Base-by-base conservation (phyloP, 1,140 invertebrate genomes). In the Lysiphlebus fabarum region DNA sequence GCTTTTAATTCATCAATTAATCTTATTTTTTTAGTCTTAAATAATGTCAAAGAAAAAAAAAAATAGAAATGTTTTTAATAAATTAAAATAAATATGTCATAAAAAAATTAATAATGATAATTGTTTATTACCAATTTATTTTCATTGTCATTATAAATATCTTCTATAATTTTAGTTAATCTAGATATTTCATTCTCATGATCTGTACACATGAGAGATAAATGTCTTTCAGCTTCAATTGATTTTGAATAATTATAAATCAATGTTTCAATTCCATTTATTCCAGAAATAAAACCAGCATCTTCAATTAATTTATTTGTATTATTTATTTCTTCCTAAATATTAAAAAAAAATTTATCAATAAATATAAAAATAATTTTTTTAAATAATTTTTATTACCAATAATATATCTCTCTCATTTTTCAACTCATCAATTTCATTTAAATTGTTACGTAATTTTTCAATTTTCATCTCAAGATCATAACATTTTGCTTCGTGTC, bases 131-230 rank as follows among this genome's bases (percentile, higher is more conserved):
- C 49, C 34, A 37, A 34, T 26, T 53, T 53, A 36, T 48, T 40
- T 2, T 60, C 36, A 48, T 48, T 38, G 34, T 58, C 41, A 11
- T 58, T 33, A 5, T 50, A 26, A 34, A 53, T 59, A 14, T 36
- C 47, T 12, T 51, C 10, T 6, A 58, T 60, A 34, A 55, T 55
- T 47, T 49, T 40, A 10, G 17, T 34, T 26, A 55, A 49, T 43
- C 40, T 45, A 14, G 40, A 14, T 26, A 55, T 55, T 48, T 60
- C 58, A 4, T 55, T 44, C 8, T 55, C 58, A 7, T 42, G 43
- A 4, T 55, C 53, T 40, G n/a, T 40, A 38, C 38, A 60, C 11
- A 55, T 12, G 8, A 49, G 36, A 7, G 55, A 44, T 5, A 53
- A 43, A n/a, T 55, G 12, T 14, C 41, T 48, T 7, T 60, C 53